phyloP scores from a whole-genome alignment of 2,888 invertebrate genomes.

The Macaria liturata region DNA sequence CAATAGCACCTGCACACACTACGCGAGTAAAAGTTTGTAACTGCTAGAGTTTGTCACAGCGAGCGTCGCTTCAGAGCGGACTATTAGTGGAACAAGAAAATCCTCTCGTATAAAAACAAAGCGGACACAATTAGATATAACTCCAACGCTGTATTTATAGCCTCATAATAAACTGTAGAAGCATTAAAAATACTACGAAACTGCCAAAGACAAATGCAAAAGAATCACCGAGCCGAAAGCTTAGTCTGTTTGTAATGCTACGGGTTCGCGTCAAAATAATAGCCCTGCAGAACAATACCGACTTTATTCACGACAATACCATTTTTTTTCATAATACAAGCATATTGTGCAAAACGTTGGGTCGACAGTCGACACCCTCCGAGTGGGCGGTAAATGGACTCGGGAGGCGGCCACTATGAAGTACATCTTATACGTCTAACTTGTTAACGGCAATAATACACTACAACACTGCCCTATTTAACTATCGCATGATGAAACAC shows the following conservation, averaged over 20 bases:
- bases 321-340: constrained; percentile 39
- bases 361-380: constrained; percentile 68
- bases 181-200: constrained; percentile 11
- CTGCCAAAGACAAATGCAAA: constrained; percentile 5
- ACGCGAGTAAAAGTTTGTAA: constrained; percentile 53
- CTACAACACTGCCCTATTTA: constrained; percentile 60
- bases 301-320: constrained; percentile 37
- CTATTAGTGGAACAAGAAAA: constrained; percentile 41
- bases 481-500: constrained; percentile 61
- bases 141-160: constrained; percentile 16
- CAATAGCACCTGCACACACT: constrained; percentile 28
- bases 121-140: constrained; percentile 33
- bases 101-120: constrained; percentile 35
- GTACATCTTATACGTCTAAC: constrained; percentile 70
- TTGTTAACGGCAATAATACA: constrained; percentile 65
- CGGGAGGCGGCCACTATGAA: constrained; percentile 58
- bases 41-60: constrained; percentile 58
- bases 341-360: constrained; percentile 53
- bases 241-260: constrained; percentile 4
- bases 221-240: constrained; percentile 7
- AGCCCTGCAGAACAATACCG: constrained; percentile 25
- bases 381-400: constrained; percentile 70
- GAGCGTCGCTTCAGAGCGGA: constrained; percentile 38
- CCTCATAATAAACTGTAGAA: constrained; percentile 6
- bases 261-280: constrained; percentile 29